Evolutionary conservation across 1,140 invertebrate species (phyloP), one percentile per base, ranked within the genome.

Genomic region (Eubasilissa regina): DNA sequence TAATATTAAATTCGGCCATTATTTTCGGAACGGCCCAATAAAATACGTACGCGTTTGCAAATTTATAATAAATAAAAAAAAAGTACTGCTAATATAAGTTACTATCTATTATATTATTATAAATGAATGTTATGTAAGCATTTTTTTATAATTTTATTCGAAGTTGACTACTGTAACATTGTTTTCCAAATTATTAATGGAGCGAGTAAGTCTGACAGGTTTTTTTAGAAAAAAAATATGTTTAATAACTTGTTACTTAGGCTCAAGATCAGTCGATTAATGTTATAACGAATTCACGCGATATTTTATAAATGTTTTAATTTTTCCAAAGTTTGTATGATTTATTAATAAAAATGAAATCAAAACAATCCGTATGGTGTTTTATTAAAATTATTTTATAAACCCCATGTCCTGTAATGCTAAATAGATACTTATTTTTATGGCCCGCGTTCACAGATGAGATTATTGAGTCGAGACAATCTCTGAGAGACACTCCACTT

Each of bases 81-180:
- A 58, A 3, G 55, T 58, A 58, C 55, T 58, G 55, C 55, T 58
- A 58, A 58, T 10, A 58, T 58, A 58, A 58, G 55, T 58, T 58
- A 58, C 55, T 58, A 58, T 58, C 17, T 58, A n/a, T n/a, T n/a
- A 58, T 21, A 21, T 35, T 35, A 35, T 35, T 58, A 15, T 58
- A 58, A 58, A 19, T 56, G 0, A n/a, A 56, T 56, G 53, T 56
- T 56, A 56, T 56, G 17, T 58, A 11, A 19, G 3, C 12, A 19
- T 1, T 9, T 35, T n/a, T 3, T 35, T 35, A 58, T 21, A 17
- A 58, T 6, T 58, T 58, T 58, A 58, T 21, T 58, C 11, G 17
- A 11, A 58, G 19, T 9, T 19, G 21, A 21, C 21, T 21, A 21
- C 55, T 58, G 25, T 35, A 35, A 35, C 25, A 35, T 35, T 35